phyloP scores from a whole-genome alignment of 2,797 vertebrate genomes.

The Paguma larvata region DNA sequence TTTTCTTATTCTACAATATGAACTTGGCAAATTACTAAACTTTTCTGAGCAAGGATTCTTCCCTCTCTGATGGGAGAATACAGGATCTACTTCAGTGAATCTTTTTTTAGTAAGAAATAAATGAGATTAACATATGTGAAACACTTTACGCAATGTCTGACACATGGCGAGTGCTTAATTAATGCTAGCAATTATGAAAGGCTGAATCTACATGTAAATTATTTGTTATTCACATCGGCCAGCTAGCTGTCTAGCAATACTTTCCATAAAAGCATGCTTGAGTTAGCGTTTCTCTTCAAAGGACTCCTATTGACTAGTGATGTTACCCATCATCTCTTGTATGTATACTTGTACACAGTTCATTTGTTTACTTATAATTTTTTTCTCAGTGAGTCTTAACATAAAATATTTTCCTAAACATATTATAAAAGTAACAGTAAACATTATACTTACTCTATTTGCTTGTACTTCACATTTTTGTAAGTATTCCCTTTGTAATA shows the following conservation, averaged over 20 bases:
- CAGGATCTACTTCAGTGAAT: background rate
- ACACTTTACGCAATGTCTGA: background rate
- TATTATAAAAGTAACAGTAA: background rate
- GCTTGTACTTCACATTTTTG: background rate
- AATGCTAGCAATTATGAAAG: background rate
- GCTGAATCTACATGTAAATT: background rate
- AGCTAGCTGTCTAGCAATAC: background rate
- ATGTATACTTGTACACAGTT: background rate
- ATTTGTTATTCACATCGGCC: background rate
- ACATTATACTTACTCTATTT: background rate
- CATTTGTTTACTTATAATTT: background rate
- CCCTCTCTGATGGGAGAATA: background rate
- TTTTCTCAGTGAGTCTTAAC: background rate
- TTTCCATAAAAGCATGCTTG: background rate
- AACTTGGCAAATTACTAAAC: background rate
- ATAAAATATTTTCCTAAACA: background rate
- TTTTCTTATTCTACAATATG: background rate
- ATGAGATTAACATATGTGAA: background rate
- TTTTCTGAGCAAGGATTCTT: background rate
- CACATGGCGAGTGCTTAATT: background rate
- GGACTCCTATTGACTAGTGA: background rate
- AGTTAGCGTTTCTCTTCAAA: background rate
- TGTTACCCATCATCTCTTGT: background rate
- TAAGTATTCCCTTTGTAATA: constrained; percentile 22
- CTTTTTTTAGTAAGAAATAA: background rate